Base-by-base conservation (phyloP, 2,113 vertebrate genomes). In the Rhodinocichla rosea region DNA sequence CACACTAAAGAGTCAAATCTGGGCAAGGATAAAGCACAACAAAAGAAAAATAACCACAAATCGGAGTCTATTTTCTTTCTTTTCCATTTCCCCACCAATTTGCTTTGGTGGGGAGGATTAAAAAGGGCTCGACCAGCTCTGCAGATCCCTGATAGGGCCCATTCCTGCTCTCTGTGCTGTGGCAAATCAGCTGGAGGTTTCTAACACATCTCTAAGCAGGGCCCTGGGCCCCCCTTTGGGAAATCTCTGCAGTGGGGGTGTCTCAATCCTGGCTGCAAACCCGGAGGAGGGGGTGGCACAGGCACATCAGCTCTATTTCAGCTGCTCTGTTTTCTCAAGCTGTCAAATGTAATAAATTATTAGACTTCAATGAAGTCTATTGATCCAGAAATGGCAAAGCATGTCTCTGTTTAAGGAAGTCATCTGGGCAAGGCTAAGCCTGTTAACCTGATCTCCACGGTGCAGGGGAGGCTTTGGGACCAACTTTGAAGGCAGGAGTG, bases 361-460 rank as follows among this genome's bases (percentile, higher is more conserved):
- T 59, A 49, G 65, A 26, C 70, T 79, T 62, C 19, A 49, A 79
- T 88, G 52, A 64, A 33, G 23, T 16, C 90, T 62, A 26, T 95
- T 96, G 90, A 90, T 74, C 53, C 79, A 90, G 85, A 85, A 96
- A 90, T 23, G 69, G 79, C 82, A 80, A 80, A 88, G 42, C 33
- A 2, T 39, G 67, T 65, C 63, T 80, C 19, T 73, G 2, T 76
- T 68, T 88, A 47, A 65, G 60, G 35, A 37, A 80, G 79, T 39
- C 23, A 33, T 49, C 85, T 23, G 64, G 33, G 67, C 11, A 24
- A 17, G 33, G n/a, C 83, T 74, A 74, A 89, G 90, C 92, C 92
- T 82, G 65, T 94, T 92, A 88, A 49, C 79, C 79, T 85, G 60
- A 75, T 87, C 81, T 70, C 77, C 2, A 5, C 5, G 1, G 95